Conservation (phyloP, 2,888 invertebrate species). For the Ormia ochracea region DNA sequence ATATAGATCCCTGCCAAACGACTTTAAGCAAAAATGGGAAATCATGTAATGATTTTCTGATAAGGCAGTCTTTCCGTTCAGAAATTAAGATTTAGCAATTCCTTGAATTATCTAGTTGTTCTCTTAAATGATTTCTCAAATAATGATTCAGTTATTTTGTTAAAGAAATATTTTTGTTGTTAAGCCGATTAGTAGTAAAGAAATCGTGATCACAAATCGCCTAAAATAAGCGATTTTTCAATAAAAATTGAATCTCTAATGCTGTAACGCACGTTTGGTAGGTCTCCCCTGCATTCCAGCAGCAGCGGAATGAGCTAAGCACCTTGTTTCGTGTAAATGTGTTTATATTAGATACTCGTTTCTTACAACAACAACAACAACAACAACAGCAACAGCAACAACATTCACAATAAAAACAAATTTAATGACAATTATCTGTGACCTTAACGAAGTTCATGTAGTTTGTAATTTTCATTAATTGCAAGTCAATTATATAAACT, state of each 20-base stretch:
- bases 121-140: no score
- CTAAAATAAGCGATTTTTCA: not conserved
- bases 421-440: conserved; percentile 49
- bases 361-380: conserved; percentile 8
- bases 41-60: no score
- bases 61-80: no score
- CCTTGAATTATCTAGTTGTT: no score
- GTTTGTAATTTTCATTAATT: conserved; percentile 58
- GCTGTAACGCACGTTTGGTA: not conserved
- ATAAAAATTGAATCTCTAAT: not conserved
- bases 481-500: conserved; percentile 51
- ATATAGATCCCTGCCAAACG: no score
- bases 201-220: no score
- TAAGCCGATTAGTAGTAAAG: not conserved
- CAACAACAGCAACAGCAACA: not conserved
- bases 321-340: not conserved
- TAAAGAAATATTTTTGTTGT: no score
- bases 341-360: not conserved
- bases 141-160: no score
- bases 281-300: not conserved
- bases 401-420: not conserved
- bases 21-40: no score
- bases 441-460: conserved; percentile 60
- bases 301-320: not conserved
- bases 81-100: no score